A percentile compares a stretch with the other conserved stretches of the same genome.
These are phyloP conservation scores for Drosophila lini DNA, from an alignment of 1,140 invertebrate genomes.

Conservation along the genomic window DNA sequence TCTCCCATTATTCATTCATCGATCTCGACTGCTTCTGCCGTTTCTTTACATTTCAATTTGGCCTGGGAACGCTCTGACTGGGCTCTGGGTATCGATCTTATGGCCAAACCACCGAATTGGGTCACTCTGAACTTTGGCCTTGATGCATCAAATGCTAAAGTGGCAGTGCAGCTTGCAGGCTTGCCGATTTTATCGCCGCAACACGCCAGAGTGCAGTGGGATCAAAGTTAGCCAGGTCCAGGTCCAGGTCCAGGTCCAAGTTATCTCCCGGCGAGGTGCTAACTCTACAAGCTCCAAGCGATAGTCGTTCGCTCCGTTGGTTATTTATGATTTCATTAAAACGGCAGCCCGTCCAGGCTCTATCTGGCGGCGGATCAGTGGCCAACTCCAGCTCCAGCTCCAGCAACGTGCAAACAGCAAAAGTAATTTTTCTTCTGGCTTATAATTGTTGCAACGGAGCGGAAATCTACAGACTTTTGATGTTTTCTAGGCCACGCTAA, in stretches of 20 bases:
- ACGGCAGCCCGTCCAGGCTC: slow-evolving; percentile 74
- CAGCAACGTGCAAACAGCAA: slow-evolving; percentile 81
- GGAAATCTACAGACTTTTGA: slow-evolving; percentile 71
- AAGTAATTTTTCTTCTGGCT: slow-evolving; percentile 73
- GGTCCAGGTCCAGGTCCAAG: slow-evolving; percentile 22
- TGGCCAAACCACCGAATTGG: slow-evolving; percentile 68
- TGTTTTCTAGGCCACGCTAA: slow-evolving; percentile 82
- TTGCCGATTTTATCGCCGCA: slow-evolving; percentile 67
- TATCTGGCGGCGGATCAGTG: slow-evolving; percentile 76
- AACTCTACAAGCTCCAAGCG: slow-evolving; percentile 70
- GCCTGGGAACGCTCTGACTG: slow-evolving; percentile 60
- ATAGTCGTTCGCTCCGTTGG: slow-evolving; percentile 60
- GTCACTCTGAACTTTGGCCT: slow-evolving; percentile 80
- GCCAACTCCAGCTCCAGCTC: slow-evolving; percentile 44
- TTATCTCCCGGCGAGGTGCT: slow-evolving; percentile 65
- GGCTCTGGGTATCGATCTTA: slow-evolving; percentile 5
- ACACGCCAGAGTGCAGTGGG: slow-evolving; percentile 76
- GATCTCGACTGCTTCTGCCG: background rate
- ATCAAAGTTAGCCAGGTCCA: slow-evolving; percentile 69
- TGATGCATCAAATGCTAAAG: slow-evolving; percentile 55
- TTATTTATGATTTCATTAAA: slow-evolving; percentile 84
- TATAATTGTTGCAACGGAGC: slow-evolving; percentile 72
- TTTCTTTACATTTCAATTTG: slow-evolving; percentile 61
- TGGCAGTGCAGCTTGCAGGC: slow-evolving; percentile 23
- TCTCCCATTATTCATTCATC: slow-evolving; percentile 28